Conservation (phyloP, 2,888 invertebrate genomes). For the Andricus curvator region DNA sequence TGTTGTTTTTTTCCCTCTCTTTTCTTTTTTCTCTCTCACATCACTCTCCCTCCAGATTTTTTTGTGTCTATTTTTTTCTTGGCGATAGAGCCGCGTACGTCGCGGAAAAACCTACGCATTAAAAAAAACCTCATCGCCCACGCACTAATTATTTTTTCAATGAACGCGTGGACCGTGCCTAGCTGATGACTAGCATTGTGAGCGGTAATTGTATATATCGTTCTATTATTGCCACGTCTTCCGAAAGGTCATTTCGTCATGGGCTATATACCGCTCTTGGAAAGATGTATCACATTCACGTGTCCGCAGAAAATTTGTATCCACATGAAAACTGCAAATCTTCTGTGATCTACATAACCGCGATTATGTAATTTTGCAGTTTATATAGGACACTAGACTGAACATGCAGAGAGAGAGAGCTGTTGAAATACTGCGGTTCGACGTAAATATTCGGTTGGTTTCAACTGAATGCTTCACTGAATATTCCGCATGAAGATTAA, state of each 20-base stretch:
- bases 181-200: slow-evolving; percentile 61
- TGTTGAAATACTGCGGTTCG: slow-evolving; percentile 24
- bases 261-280: slow-evolving; percentile 43
- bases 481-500: neutral
- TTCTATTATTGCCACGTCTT: slow-evolving; percentile 66
- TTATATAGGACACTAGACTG: slow-evolving; percentile 9
- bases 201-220: slow-evolving; percentile 60
- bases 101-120: slow-evolving; percentile 13
- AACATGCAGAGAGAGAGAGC: neutral
- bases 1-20: neutral
- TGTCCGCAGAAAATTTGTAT: slow-evolving; percentile 14
- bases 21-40: neutral
- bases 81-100: neutral
- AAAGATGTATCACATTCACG: slow-evolving; percentile 33
- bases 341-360: slow-evolving; percentile 33
- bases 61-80: slow-evolving; percentile 3
- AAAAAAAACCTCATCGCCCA: slow-evolving; percentile 12
- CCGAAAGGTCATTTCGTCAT: slow-evolving; percentile 50
- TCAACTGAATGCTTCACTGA: slow-evolving; percentile 7
- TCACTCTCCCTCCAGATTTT: neutral
- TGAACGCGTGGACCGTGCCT: slow-evolving; percentile 50
- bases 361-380: slow-evolving; percentile 38
- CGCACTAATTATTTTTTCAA: slow-evolving; percentile 32
- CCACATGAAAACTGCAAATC: slow-evolving; percentile 14
- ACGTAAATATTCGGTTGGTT: slow-evolving; percentile 11